These are phyloP conservation scores for Orchesellides sinensis DNA, from an alignment of 2,888 invertebrate species.

Conservation along the genomic window DNA sequence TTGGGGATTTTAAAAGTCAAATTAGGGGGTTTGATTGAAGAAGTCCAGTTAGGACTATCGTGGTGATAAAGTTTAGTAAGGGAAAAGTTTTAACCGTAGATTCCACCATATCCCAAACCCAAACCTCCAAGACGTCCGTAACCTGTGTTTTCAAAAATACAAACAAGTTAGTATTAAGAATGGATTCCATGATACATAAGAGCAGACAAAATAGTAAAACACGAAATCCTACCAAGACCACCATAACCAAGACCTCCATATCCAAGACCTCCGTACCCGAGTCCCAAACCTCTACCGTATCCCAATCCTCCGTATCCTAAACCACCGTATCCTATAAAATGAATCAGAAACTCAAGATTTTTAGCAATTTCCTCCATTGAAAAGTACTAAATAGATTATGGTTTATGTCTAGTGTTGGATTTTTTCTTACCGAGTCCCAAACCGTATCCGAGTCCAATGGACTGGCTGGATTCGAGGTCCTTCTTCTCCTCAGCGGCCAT, in stretches of 20 bases:
- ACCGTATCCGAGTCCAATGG: not conserved
- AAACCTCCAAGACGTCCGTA: conserved; percentile 21
- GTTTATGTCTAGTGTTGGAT: no score
- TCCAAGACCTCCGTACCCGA: not conserved
- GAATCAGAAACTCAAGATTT: no score
- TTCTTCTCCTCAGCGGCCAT: conserved; percentile 52
- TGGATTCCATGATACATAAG: not conserved
- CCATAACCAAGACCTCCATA: conserved; percentile 9
- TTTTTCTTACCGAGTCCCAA: no score
- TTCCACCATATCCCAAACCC: conserved; percentile 22
- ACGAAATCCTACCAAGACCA: no score
- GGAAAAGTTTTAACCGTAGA: conserved; percentile 9
- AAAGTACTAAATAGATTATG: no score
- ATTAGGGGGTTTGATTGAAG: not conserved
- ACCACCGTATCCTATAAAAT: no score
- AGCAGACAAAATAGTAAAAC: no score
- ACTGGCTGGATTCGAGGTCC: conserved; percentile 37
- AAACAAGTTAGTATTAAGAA: no score
- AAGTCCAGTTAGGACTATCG: not conserved
- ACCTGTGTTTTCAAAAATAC: not conserved
- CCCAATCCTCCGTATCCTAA: not conserved
- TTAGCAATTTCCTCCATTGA: no score
- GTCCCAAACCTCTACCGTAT: not conserved
- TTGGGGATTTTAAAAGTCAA: no score
- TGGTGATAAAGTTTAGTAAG: not conserved